Percentiles rank a stretch among this genome's conserved stretches.
Evolutionary conservation across 35 echinoderm and acorn worm genomes (phyloP).

Genomic region (Ophiothrix spiculata): DNA sequence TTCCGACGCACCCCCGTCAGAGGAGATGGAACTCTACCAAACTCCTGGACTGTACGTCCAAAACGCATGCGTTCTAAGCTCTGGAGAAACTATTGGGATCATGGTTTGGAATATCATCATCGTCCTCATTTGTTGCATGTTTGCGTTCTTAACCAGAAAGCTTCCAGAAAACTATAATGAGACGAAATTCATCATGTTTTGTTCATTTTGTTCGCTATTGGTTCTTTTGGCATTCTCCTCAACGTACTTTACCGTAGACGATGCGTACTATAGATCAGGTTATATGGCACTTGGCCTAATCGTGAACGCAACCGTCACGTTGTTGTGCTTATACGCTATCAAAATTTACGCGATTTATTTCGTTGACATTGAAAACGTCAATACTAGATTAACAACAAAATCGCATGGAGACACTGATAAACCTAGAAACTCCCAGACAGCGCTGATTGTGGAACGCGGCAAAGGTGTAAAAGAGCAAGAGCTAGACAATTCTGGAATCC

Average conservation of each 20-base stretch:
- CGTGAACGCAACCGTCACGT: slow-evolving; percentile 80
- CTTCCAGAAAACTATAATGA: slow-evolving; percentile 98
- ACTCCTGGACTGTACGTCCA: slow-evolving; percentile 36
- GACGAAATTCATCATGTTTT: slow-evolving; percentile 90
- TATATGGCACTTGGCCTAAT: slow-evolving; percentile 72
- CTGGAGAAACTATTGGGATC: slow-evolving; percentile 52
- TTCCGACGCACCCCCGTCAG: slow-evolving; percentile 42
- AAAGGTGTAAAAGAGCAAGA: background rate
- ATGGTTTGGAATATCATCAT: slow-evolving; percentile 70
- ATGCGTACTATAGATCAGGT: slow-evolving; percentile 66
- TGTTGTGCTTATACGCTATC: slow-evolving; percentile 78
- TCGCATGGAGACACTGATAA: background rate
- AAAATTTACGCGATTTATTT: slow-evolving; percentile 98
- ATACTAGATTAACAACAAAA: background rate
- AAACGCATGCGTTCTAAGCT: slow-evolving; percentile 48
- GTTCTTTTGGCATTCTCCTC: slow-evolving; percentile 77
- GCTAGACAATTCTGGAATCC: background rate
- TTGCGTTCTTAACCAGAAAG: slow-evolving; percentile 92
- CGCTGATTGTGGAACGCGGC: too few species aligned
- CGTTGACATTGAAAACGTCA: background rate
- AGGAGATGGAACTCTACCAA: slow-evolving; percentile 39
- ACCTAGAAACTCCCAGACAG: background rate
- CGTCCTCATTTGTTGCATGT: slow-evolving; percentile 79
- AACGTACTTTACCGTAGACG: slow-evolving; percentile 73
- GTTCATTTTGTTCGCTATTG: slow-evolving; percentile 80